phyloP scores from a whole-genome alignment of 2,888 invertebrate species.

The Synergus japonicus region DNA sequence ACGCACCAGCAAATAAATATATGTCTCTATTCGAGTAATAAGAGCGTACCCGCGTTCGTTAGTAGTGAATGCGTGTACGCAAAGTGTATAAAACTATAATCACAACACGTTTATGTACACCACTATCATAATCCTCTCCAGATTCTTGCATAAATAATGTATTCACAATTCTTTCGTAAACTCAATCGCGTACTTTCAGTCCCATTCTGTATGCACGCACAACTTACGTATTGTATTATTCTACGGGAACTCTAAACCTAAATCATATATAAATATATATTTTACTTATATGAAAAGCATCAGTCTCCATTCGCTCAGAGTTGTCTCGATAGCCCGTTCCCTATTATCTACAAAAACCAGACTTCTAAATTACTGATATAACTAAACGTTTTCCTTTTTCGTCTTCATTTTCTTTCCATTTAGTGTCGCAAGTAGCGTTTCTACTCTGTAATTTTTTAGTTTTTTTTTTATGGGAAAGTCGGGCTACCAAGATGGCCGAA shows the following conservation, averaged over 20 bases:
- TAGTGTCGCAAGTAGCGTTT: conserved; percentile 7
- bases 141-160: conserved; percentile 33
- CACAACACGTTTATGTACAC: conserved; percentile 64
- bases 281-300: conserved; percentile 77
- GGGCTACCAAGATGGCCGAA: conserved; percentile 65
- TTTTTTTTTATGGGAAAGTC: conserved; percentile 49
- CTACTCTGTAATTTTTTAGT: neutral
- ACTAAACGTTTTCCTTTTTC: neutral
- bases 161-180: conserved; percentile 41
- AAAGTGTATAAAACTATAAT: conserved; percentile 53
- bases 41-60: conserved; percentile 14
- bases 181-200: conserved; percentile 35
- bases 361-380: neutral
- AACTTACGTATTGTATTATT: conserved; percentile 68
- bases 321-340: conserved; percentile 60
- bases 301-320: conserved; percentile 74
- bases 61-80: conserved; percentile 38
- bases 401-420: neutral
- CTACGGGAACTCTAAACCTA: conserved; percentile 70
- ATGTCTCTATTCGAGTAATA: conserved; percentile 48
- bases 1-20: conserved; percentile 70
- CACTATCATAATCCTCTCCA: conserved; percentile 46
- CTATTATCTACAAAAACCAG: conserved; percentile 38
- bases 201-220: conserved; percentile 54
- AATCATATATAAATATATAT: conserved; percentile 76